phyloP scores from a whole-genome alignment of 2,888 invertebrate species.

The Timema podura region DNA sequence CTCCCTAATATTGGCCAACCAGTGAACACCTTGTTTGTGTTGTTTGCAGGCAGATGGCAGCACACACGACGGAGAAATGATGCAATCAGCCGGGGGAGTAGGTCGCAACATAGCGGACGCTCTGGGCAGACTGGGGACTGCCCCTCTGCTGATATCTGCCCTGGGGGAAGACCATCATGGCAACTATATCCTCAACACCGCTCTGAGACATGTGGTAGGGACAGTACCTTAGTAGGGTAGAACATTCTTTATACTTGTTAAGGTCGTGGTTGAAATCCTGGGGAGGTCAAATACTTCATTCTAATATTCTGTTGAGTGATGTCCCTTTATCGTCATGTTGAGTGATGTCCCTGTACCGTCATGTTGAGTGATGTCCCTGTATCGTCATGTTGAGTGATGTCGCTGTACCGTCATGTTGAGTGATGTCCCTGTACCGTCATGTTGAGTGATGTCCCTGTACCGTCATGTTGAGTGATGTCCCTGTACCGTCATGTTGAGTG shows the following conservation, averaged over 20 bases:
- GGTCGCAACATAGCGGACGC: constrained; percentile 89
- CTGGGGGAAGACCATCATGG: constrained; percentile 68
- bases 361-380: not conserved
- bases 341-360: too few species aligned
- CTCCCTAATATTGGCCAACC: too few species aligned
- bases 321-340: not conserved
- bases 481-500: not conserved
- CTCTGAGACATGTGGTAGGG: constrained; percentile 38
- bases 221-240: not conserved
- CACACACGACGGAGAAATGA: constrained; percentile 61
- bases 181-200: constrained; percentile 40
- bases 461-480: not conserved
- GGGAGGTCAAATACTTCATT: too few species aligned
- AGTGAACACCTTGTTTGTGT: not conserved
- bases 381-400: not conserved
- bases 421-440: too few species aligned
- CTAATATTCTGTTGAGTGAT: too few species aligned
- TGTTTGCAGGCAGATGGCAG: constrained; percentile 68
- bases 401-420: too few species aligned
- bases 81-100: constrained; percentile 79
- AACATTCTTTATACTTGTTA: too few species aligned
- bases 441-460: not conserved
- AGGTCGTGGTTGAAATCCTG: too few species aligned
- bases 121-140: constrained; percentile 64
- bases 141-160: constrained; percentile 66